Base-by-base conservation (phyloP, 2,888 invertebrate species). In the Unio delphinus region DNA sequence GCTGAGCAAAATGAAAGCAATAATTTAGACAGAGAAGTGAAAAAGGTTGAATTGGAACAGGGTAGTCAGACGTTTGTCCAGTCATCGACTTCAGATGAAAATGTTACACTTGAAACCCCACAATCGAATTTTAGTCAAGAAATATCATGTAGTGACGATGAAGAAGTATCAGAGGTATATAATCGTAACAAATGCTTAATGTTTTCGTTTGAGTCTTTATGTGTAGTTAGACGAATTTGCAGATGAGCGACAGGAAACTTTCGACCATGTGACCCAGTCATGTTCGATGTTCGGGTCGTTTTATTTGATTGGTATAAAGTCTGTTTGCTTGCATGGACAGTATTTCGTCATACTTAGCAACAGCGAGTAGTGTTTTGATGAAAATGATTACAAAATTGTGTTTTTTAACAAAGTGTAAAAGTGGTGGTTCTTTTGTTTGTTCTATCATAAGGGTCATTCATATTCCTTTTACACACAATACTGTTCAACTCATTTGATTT, bases 101-200 rank as follows among this genome's bases (percentile, higher is more conserved):
- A 74, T 77, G 67, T 72, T 18, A 72, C 69, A 73, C 72, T 77
- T 73, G 71, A 82, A n/a, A 79, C 79, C 57, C 77, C 82, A 67
- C 79, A 81, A 70, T 82, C 83, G 45, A 94, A 95, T 92, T 95
- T 94, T 93, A 95, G 95, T 93, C 95, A 95, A 91, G 96, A 96
- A 93, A 94, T 96, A 91, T 96, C 96, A 89, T 96, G 96, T 92
- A 96, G 96, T 91, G 97, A 97, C 91, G 96, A 96, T 92, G 97
- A 96, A 91, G 96, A 96, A 92, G 95, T 95, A 91, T 96, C 96
- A 89, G 96, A 96, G 95, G 96, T 97, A 94, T 93, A 92, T 67
- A 61, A 67, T 18, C 18, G 11, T 34, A 59, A n/a, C 17, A 26
- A 2, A 30, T n/a, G 26, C 15, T 20, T 26, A 64, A 54, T 17